phyloP scores from a whole-genome alignment of 2,888 invertebrate genomes.

The Eupithecia insigniata region DNA sequence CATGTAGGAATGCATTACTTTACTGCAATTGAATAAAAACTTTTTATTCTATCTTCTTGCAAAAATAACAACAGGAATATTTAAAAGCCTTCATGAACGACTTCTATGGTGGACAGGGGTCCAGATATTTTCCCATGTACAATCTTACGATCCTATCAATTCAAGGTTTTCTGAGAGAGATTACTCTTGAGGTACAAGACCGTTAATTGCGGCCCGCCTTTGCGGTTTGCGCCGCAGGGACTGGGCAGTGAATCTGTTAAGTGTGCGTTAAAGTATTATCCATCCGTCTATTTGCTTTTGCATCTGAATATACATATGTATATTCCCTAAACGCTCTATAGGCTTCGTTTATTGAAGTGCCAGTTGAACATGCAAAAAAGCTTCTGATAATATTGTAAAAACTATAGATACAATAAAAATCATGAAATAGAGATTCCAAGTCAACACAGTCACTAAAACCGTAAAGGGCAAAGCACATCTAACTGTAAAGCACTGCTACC shows the following conservation, averaged over 20 bases:
- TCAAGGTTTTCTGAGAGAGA: too few species aligned
- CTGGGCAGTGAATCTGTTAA: too few species aligned
- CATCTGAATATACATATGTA: not conserved
- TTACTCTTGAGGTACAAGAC: too few species aligned
- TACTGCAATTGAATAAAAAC: not conserved
- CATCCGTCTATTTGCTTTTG: not conserved
- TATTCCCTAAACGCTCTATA: too few species aligned
- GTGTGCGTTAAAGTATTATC: too few species aligned
- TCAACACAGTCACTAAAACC: not conserved
- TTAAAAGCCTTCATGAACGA: not conserved
- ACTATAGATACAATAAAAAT: not conserved
- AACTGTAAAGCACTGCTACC: not conserved
- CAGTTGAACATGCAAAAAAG: too few species aligned
- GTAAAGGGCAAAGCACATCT: not conserved
- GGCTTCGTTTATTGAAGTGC: too few species aligned
- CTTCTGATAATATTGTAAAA: not conserved
- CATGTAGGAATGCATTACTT: not conserved
- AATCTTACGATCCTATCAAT: too few species aligned
- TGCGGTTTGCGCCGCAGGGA: too few species aligned
- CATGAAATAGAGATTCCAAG: not conserved
- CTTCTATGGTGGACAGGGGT: too few species aligned
- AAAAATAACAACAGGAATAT: not conserved
- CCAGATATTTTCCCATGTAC: too few species aligned
- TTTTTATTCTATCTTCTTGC: not conserved
- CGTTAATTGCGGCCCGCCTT: too few species aligned